Evolutionary conservation across 2,888 invertebrate genomes (phyloP), one percentile per base, ranked within the genome.

Genomic region (Aproaerema taeniolella): DNA sequence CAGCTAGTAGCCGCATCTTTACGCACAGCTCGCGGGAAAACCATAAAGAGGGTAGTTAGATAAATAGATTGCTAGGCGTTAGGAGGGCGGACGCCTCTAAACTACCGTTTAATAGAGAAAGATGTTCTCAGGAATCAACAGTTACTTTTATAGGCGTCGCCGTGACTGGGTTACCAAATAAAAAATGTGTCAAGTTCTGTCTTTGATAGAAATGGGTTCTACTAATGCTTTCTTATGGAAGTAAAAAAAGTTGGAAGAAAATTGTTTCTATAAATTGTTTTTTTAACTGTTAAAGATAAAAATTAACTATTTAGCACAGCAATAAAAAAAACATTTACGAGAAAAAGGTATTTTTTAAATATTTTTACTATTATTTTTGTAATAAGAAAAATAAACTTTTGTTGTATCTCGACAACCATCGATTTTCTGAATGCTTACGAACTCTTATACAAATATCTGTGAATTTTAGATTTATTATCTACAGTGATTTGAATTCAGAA

Each of bases 61-160:
- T 72, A 74, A 74, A 75, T 73, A 73, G 67, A 70, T 76, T 58
- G 69, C 67, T 61, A 59, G 60, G 53, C 58, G 61, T 59, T 47
- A 50, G 49, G 56, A 61, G 65, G 59, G 62, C 57, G 58, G 53
- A 45, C 61, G 67, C 67, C 52, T 60, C 66, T 60, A 68, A 75
- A 75, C 67, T 70, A 64, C 67, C 67, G 47, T 71, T 69, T 73
- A 76, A 75, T 76, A 73, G 62, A 68, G 72, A 73, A 65, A 64
- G 50, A 73, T 71, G 74, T 66, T 68, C 63, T 47, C 54, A 59
- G 60, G 67, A 67, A 73, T 73, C 74, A 74, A 75, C 72, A 64
- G 67, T 70, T 67, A 67, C 60, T 67, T 69, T 72, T 69, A 70
- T 67, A 61, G 55, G 57, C 51, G 45, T 41, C 49, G 46, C 50